Evolutionary conservation across 2,888 invertebrate genomes (phyloP), one percentile per base, ranked within the genome.

Genomic region (Arctia plantaginis): DNA sequence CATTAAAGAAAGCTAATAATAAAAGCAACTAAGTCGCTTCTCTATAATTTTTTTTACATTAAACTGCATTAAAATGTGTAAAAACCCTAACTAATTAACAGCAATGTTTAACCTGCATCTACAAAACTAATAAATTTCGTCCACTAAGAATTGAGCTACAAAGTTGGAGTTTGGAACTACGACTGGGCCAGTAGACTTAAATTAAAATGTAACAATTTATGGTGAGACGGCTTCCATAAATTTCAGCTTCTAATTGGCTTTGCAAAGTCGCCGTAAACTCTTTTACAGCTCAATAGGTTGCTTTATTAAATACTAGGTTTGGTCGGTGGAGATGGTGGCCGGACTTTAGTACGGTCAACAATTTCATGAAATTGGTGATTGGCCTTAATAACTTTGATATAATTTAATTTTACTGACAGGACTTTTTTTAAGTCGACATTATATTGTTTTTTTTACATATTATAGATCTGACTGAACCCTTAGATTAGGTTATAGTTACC

Each of bases 151-250:
- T 80, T 83, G 79, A 74, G 77, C 80, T 83, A 83, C 84, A 82
- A 85, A 85, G 82, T 84, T 77, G 71, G 68, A 79, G 76, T 80
- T 80, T 64, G 71, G 64, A 81, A 84, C 79, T 78, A 80, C 76
- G 74, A 88, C 88, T 86, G 89, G 90, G 89, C 88, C 91, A 84
- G 84, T 83, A 83, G 89, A 91, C 91, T 93, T 92, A 93, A 94
- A 94, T 95, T 94, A 94, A 94, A 95, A 94, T 92, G 93, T 92
- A 92, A 91, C 93, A 93, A 94, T 94, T 95, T 94, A 94, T 92
- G 92, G 90, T 87, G 81, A 87, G 89, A 87, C 82, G 86, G 87
- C 84, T 85, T 89, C 90, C 91, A 93, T 95, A 95, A 95, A 94
- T 95, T 94, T 90, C 74, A 85, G 87, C 87, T 89, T 90, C 93